A percentile compares a stretch with the other conserved stretches of the same genome.
Evolutionary conservation across 1,140 invertebrate genomes (phyloP).

Genomic region (Tetranychus urticae): DNA sequence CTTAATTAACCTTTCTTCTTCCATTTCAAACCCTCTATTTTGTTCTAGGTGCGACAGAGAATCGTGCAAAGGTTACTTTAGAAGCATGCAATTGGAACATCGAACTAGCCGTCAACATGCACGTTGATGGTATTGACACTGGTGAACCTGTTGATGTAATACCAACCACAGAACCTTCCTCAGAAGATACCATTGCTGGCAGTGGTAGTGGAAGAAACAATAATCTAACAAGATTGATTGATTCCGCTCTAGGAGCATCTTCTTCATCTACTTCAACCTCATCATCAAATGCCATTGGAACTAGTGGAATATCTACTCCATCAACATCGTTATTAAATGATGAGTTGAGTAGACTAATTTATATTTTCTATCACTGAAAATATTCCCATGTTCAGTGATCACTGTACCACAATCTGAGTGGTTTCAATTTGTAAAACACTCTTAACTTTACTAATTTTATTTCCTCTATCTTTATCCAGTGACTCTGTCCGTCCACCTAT

Average conservation of each 20-base stretch:
- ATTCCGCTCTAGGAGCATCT: background rate
- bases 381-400: background rate
- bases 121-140: slow-evolving; percentile 21
- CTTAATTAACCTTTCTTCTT: too few relatives aligned
- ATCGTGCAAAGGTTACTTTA: slow-evolving; percentile 20
- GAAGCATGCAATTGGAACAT: slow-evolving; percentile 28
- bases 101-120: slow-evolving; percentile 30
- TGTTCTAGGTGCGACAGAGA: slow-evolving; percentile 8
- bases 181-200: background rate
- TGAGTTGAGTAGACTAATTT: background rate
- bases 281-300: slow-evolving; percentile 10
- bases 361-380: too few relatives aligned
- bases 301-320: slow-evolving; percentile 18
- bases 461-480: slow-evolving; percentile 15
- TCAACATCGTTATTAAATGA: background rate
- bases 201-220: too few relatives aligned
- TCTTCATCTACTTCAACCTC: background rate
- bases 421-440: background rate
- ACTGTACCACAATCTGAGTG: background rate
- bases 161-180: background rate
- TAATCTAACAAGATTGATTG: background rate
- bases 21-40: too few relatives aligned
- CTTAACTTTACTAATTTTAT: background rate
- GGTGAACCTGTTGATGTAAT: background rate
- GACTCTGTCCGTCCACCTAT: slow-evolving; percentile 36